Conservation (phyloP, 2,888 invertebrate genomes). For the Oegoconia quadripuncta region DNA sequence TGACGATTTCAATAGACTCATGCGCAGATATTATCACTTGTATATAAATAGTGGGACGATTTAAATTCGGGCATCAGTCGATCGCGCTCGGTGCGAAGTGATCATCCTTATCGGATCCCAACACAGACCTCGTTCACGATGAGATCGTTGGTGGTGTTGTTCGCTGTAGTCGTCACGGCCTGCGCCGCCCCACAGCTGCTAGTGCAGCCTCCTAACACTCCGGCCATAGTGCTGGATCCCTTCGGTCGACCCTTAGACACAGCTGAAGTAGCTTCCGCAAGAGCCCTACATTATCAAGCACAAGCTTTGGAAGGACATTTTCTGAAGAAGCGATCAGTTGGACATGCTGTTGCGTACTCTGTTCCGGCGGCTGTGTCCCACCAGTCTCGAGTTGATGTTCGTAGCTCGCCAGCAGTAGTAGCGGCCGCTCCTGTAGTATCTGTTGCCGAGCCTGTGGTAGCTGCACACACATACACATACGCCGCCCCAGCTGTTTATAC, state of each 20-base stretch:
- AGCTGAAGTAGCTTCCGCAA: conserved; percentile 30
- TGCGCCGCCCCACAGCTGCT: conserved; percentile 37
- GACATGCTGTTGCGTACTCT: conserved; percentile 31
- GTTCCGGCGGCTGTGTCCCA: conserved; percentile 57
- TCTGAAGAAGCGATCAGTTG: conserved; percentile 38
- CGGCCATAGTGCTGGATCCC: conserved; percentile 30
- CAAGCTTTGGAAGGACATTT: conserved; percentile 25
- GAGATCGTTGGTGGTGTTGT: conserved; percentile 67
- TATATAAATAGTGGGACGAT: conserved; percentile 59
- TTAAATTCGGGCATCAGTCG: conserved; percentile 45
- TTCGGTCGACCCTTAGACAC: conserved; percentile 34
- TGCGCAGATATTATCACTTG: conserved; percentile 45
- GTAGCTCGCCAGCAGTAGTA: conserved; percentile 40
- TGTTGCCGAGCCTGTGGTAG: conserved; percentile 32
- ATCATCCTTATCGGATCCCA: conserved; percentile 41
- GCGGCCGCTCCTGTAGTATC: conserved; percentile 20
- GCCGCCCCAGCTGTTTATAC: conserved; percentile 32
- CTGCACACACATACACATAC: too few relatives aligned
- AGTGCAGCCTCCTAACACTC: conserved; percentile 28
- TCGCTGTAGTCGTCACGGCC: conserved; percentile 46
- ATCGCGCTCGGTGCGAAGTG: conserved; percentile 50
- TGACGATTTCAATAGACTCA: conserved; percentile 33
- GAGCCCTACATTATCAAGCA: conserved; percentile 31
- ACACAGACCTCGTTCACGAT: conserved; percentile 62
- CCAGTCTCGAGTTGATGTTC: conserved; percentile 67